Base-by-base conservation (phyloP, 2,888 invertebrate species). In the Athalia cordata region DNA sequence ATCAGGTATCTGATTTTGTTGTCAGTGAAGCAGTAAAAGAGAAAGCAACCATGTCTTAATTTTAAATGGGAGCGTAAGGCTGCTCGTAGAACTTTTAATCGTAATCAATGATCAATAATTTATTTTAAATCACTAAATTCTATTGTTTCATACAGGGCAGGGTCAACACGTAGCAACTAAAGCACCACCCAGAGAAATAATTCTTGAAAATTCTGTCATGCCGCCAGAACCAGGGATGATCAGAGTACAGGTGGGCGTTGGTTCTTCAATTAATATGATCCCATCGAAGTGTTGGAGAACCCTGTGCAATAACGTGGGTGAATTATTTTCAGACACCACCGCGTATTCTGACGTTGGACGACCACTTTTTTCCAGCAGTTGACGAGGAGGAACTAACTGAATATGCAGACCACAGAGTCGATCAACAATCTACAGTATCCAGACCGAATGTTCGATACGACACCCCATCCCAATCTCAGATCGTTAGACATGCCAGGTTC, bases 181-280 rank as follows among this genome's bases (percentile, higher is more conserved):
- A 89, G 96, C 96, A 64, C 94, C 96, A n/a, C 97, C 97, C 3
- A 92, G 96, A 83, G 97, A 97, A 92, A 95, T 97, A 79, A 93
- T 94, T 82, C 91, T 96, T 86, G 97, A 97, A 87, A 96, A 96
- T 92, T 94, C 96, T 11, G 93, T 96, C 81, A 90, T 96, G 87
- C 92, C 93, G 62, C 93, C 93, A 79, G 95, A 95, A 83, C 93
- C 94, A 55, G 93, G 94, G 15, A 93, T 95, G 91, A 93, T 96
- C 74, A 93, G 96, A 81, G 96, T 98, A 68, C 91, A 91, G 87
- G 91, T 91, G 83, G 82, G 81, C 82, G 62, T 49, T 49, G 5
- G 29, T 64, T 77, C 6, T 47, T 49, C 9, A 55, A 62, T 8
- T 45, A n/a, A 13, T 49, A 62, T 15, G 66, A 77, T n/a, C 29